These are phyloP conservation scores for Ophion ventricosus DNA, from an alignment of 2,888 invertebrate genomes.

Conservation along the genomic window DNA sequence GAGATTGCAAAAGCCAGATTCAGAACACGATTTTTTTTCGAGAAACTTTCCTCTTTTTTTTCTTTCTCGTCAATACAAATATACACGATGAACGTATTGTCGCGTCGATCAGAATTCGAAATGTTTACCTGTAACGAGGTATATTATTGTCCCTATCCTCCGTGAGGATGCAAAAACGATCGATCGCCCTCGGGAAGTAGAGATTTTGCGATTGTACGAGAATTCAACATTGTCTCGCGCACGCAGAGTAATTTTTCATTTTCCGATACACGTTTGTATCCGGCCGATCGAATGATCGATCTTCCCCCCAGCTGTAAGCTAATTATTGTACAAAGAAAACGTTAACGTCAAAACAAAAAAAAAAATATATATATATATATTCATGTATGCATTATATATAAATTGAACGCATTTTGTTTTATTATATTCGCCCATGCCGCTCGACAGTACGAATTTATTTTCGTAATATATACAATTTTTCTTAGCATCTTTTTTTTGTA, in stretches of 20 bases:
- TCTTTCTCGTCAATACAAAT: slow-evolving; percentile 7
- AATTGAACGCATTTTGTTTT: slow-evolving; percentile 32
- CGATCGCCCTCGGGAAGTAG: slow-evolving; percentile 43
- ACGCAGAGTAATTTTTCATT: slow-evolving; percentile 3
- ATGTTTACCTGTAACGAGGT: slow-evolving; percentile 69
- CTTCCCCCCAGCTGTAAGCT: slow-evolving; percentile 53
- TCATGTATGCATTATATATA: slow-evolving; percentile 52
- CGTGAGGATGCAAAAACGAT: slow-evolving; percentile 71
- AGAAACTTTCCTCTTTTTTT: slow-evolving; percentile 42
- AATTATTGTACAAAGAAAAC: slow-evolving; percentile 63
- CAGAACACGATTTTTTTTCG: slow-evolving; percentile 29
- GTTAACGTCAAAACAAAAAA: slow-evolving; percentile 43
- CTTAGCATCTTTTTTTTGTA: neutral
- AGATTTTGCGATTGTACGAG: slow-evolving; percentile 22
- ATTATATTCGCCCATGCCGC: neutral
- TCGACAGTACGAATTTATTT: too few relatives aligned
- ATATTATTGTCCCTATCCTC: slow-evolving; percentile 70
- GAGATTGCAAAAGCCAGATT: neutral
- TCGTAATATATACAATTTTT: neutral
- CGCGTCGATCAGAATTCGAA: slow-evolving; percentile 52
- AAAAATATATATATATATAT: slow-evolving; percentile 44
- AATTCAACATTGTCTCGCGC: neutral
- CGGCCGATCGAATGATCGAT: slow-evolving; percentile 50
- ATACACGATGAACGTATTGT: slow-evolving; percentile 33
- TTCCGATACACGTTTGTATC: slow-evolving; percentile 6